These are phyloP conservation scores for Nematopogon swammerdamellus DNA, from an alignment of 2,888 invertebrate genomes.

Conservation along the genomic window DNA sequence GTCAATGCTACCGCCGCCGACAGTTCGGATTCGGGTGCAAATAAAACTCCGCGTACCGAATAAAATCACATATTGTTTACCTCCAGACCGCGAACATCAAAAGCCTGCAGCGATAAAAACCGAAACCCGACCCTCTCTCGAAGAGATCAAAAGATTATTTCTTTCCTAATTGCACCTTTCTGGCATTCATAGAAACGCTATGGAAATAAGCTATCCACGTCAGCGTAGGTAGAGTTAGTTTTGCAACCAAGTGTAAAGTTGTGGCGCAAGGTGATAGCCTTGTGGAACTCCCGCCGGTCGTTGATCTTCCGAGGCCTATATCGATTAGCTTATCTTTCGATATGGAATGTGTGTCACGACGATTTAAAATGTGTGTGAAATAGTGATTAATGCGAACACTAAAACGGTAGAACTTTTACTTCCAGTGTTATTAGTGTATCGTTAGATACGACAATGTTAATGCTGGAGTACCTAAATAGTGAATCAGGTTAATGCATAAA, in stretches of 20 bases:
- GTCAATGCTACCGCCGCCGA: not conserved
- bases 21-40: not conserved
- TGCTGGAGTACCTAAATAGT: too few relatives aligned
- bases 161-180: not conserved
- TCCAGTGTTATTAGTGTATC: too few relatives aligned
- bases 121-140: not conserved
- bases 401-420: too few relatives aligned
- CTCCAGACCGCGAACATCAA: not conserved
- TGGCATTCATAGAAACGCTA: not conserved
- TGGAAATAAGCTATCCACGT: not conserved
- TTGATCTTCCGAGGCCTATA: not conserved
- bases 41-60: not conserved
- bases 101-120: not conserved
- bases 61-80: not conserved
- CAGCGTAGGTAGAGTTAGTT: not conserved
- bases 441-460: too few relatives aligned
- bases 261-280: not conserved
- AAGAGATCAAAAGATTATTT: not conserved
- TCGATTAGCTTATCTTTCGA: not conserved
- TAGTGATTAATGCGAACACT: not conserved
- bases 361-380: not conserved
- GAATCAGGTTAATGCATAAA: too few relatives aligned
- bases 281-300: not conserved
- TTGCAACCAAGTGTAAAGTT: not conserved
- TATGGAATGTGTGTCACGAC: not conserved